phyloP scores from a whole-genome alignment of 2,797 vertebrate species.

The Tokudaia muenninki region DNA sequence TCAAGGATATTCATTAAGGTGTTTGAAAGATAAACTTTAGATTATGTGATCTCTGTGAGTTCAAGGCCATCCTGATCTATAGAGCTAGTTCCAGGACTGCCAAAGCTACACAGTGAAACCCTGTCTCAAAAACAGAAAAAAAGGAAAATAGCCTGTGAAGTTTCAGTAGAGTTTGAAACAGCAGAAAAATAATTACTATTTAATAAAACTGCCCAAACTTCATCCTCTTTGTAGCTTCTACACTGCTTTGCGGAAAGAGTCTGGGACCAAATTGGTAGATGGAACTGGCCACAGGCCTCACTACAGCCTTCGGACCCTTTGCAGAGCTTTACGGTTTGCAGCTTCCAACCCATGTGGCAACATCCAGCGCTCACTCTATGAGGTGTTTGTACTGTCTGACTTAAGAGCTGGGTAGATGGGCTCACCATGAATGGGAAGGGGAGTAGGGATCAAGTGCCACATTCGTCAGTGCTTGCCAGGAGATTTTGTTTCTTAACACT shows the following conservation, averaged over 20 bases:
- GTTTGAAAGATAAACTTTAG: constrained; percentile 11
- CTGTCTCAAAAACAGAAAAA: neutral
- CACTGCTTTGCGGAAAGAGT: constrained; percentile 92
- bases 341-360: constrained; percentile 93
- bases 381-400: constrained; percentile 88
- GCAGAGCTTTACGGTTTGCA: constrained; percentile 95
- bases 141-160: constrained; percentile 1
- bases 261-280: constrained; percentile 91
- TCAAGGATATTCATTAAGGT: neutral
- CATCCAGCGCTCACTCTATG: constrained; percentile 95
- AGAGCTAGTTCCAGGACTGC: neutral
- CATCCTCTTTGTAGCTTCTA: constrained; percentile 92
- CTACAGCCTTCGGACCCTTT: constrained; percentile 97
- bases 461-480: neutral
- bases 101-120: neutral
- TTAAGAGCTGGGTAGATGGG: neutral
- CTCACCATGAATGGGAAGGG: neutral
- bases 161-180: constrained; percentile 35
- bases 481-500: neutral
- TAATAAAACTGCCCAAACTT: constrained; percentile 28
- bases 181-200: neutral
- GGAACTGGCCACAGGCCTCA: constrained; percentile 96
- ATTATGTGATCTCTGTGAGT: neutral
- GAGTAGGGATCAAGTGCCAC: too few relatives aligned
- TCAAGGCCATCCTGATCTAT: neutral